Evolutionary conservation across 2,797 vertebrate genomes (phyloP).

Genomic region (Pseudocheirus occidentalis): DNA sequence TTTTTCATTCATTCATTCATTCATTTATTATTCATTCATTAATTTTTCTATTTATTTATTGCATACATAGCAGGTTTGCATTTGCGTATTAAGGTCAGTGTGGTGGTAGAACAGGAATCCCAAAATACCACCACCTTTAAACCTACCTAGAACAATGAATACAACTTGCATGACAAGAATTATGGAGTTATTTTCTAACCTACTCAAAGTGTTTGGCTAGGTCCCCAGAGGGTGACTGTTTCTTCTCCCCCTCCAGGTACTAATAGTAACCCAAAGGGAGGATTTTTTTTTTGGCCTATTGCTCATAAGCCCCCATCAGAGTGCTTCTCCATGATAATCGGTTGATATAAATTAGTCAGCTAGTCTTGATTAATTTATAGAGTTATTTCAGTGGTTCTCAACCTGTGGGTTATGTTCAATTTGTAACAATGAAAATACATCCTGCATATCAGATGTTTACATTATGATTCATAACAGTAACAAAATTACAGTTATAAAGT

Average conservation of each 20-base stretch:
- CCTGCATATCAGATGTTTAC: too few relatives aligned
- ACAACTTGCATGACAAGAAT: not conserved
- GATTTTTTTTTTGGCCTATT: not conserved
- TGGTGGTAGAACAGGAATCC: not conserved
- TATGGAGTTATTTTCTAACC: too few relatives aligned
- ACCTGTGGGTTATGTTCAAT: too few relatives aligned
- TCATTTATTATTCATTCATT: conserved; percentile 1
- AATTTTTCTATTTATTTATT: conserved; percentile 15
- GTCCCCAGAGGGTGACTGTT: not conserved
- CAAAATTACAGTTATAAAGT: too few relatives aligned
- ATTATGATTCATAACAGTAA: too few relatives aligned
- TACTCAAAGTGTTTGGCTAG: not conserved
- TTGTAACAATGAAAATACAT: too few relatives aligned
- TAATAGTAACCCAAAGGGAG: not conserved
- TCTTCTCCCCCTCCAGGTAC: not conserved
- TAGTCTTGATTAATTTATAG: not conserved
- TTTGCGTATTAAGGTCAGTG: not conserved
- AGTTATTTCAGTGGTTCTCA: too few relatives aligned
- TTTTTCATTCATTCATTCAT: conserved; percentile 7
- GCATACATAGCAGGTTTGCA: not conserved
- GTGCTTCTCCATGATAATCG: not conserved
- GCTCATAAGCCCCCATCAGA: not conserved
- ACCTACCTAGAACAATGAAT: not conserved
- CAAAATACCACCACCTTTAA: not conserved
- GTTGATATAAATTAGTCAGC: not conserved